A percentile compares a stretch with the other conserved stretches of the same genome.
phyloP scores from a whole-genome alignment of 2,888 invertebrate species.

The Panzeria rudis region DNA sequence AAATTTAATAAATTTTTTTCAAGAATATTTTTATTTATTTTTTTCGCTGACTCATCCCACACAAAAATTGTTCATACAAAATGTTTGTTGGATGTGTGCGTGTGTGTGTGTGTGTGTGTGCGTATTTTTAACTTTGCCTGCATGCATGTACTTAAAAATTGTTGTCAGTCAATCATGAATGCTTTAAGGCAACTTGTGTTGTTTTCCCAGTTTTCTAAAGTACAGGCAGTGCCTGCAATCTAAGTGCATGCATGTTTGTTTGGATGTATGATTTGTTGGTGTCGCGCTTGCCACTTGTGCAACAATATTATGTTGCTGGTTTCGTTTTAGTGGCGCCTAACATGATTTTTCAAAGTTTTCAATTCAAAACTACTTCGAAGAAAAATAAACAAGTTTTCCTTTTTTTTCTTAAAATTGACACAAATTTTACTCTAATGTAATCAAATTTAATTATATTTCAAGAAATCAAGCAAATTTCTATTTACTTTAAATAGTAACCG shows the following conservation, averaged over 20 bases:
- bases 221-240: slow-evolving; percentile 17
- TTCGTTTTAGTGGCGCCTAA: slow-evolving; percentile 55
- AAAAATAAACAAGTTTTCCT: slow-evolving; percentile 52
- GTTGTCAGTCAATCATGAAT: slow-evolving; percentile 64
- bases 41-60: slow-evolving; percentile 49
- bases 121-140: background rate
- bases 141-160: slow-evolving; percentile 20
- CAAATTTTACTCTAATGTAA: slow-evolving; percentile 41
- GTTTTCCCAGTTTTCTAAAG: background rate
- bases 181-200: slow-evolving; percentile 45
- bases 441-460: slow-evolving; percentile 42
- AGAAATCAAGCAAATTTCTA: background rate
- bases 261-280: slow-evolving; percentile 38
- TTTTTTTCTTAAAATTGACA: slow-evolving; percentile 16
- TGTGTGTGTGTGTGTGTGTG: background rate
- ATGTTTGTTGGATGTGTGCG: background rate
- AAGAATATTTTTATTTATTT: background rate
- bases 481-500: background rate
- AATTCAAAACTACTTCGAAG: slow-evolving; percentile 31
- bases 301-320: slow-evolving; percentile 52
- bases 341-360: slow-evolving; percentile 36
- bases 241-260: background rate
- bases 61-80: slow-evolving; percentile 30
- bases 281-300: slow-evolving; percentile 64
- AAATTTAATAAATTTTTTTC: background rate